phyloP scores from a whole-genome alignment of 2,797 vertebrate genomes.

The Ctenochaetus hawaiiensis region DNA sequence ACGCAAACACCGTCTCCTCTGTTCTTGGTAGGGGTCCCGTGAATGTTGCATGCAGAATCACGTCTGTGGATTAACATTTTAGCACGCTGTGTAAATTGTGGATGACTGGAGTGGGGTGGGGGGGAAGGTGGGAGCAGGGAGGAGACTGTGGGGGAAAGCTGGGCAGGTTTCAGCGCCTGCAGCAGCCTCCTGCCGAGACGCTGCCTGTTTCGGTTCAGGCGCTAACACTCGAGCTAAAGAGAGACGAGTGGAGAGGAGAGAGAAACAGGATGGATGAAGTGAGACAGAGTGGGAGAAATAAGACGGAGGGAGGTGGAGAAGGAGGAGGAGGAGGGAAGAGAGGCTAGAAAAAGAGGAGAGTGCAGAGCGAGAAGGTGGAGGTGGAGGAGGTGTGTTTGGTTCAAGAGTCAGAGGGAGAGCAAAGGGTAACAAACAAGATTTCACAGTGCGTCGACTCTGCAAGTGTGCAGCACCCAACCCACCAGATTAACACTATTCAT shows the following conservation, averaged over 20 bases:
- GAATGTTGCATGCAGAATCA: conserved; percentile 54
- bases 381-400: conserved; percentile 3
- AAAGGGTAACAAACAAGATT: conserved; percentile 69
- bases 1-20: conserved; percentile 25
- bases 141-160: conserved; percentile 48
- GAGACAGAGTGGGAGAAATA: background rate
- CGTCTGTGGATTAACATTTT: conserved; percentile 60
- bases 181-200: conserved; percentile 48
- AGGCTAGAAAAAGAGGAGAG: background rate
- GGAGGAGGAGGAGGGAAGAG: background rate
- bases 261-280: background rate
- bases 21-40: conserved; percentile 55
- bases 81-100: conserved; percentile 54
- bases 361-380: conserved; percentile 9
- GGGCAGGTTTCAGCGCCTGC: conserved; percentile 40
- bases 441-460: conserved; percentile 55
- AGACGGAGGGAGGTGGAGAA: background rate
- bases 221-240: conserved; percentile 21
- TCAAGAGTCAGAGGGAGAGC: conserved; percentile 34
- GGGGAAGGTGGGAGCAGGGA: conserved; percentile 48
- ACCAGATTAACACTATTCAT: conserved; percentile 67
- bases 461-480: conserved; percentile 50
- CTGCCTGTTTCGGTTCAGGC: conserved; percentile 57
- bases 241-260: background rate
- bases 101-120: conserved; percentile 48